phyloP scores from a whole-genome alignment of 2,797 vertebrate genomes.

The Diplodus sargus region DNA sequence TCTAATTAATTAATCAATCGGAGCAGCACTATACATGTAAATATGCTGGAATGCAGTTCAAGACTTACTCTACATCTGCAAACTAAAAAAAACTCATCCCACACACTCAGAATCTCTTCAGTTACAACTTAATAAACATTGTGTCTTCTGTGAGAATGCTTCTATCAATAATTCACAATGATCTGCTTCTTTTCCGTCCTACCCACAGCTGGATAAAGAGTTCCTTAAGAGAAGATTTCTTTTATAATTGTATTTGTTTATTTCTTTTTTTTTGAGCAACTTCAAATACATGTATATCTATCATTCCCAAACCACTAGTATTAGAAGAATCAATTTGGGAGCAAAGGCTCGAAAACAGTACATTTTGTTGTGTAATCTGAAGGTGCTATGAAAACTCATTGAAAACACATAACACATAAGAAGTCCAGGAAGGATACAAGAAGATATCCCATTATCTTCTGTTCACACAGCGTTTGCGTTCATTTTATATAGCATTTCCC shows the following conservation, averaged over 20 bases:
- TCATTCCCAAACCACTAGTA: not conserved
- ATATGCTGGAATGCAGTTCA: not conserved
- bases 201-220: not conserved
- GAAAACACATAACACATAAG: constrained; percentile 18
- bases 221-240: not conserved
- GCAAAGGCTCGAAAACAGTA: not conserved
- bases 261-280: constrained; percentile 1
- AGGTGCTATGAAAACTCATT: constrained; percentile 10
- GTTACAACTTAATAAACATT: constrained; percentile 7
- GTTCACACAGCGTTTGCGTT: constrained; percentile 14
- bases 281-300: constrained; percentile 9
- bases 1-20: too few species aligned
- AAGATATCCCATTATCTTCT: constrained; percentile 1
- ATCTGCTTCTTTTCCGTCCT: not conserved
- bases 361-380: constrained; percentile 1
- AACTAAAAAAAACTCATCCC: not conserved
- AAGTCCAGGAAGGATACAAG: constrained; percentile 1
- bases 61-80: not conserved
- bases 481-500: constrained; percentile 20
- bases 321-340: not conserved
- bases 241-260: not conserved
- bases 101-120: not conserved
- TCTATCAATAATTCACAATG: constrained; percentile 8
- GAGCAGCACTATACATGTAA: not conserved
- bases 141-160: not conserved